These are phyloP conservation scores for Terebella lapidaria DNA, from an alignment of 2,888 invertebrate genomes.

Conservation along the genomic window DNA sequence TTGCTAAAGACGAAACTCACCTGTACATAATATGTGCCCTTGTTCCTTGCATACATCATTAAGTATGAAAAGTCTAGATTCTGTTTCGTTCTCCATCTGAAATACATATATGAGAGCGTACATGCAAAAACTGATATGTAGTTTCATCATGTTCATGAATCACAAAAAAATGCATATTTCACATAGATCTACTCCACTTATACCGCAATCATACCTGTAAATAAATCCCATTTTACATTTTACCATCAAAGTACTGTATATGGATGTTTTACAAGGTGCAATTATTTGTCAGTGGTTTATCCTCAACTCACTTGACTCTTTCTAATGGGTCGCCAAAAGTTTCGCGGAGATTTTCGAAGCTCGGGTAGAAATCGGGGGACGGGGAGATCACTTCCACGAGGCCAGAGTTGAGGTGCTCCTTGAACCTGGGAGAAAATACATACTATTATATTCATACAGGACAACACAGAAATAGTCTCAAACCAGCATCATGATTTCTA, in stretches of 20 bases:
- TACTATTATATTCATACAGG: too few species aligned
- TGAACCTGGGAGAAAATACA: conserved; percentile 10
- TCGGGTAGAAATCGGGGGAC: conserved; percentile 78
- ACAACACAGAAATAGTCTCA: too few species aligned
- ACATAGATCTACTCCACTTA: too few species aligned
- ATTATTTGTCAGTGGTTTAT: too few species aligned
- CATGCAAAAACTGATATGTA: too few species aligned
- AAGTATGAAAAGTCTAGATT: conserved; percentile 89
- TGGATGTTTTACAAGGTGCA: too few species aligned
- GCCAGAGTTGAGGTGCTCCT: conserved; percentile 67
- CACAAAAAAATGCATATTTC: too few species aligned
- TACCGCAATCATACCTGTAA: too few species aligned
- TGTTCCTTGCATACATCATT: conserved; percentile 86
- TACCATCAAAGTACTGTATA: too few species aligned
- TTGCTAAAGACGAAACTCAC: conserved; percentile 37
- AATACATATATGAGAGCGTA: too few species aligned
- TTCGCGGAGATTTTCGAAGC: conserved; percentile 69
- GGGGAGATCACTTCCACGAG: conserved; percentile 86
- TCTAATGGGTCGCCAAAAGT: conserved; percentile 82
- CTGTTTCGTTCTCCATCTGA: conserved; percentile 85
- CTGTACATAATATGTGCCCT: conserved; percentile 78
- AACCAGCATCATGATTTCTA: not conserved
- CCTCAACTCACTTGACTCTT: conserved; percentile 56
- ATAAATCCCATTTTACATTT: too few species aligned
- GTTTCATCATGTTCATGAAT: too few species aligned